These are phyloP conservation scores for Tauraco erythrolophus DNA, from an alignment of 2,113 vertebrate genomes.

Conservation along the genomic window DNA sequence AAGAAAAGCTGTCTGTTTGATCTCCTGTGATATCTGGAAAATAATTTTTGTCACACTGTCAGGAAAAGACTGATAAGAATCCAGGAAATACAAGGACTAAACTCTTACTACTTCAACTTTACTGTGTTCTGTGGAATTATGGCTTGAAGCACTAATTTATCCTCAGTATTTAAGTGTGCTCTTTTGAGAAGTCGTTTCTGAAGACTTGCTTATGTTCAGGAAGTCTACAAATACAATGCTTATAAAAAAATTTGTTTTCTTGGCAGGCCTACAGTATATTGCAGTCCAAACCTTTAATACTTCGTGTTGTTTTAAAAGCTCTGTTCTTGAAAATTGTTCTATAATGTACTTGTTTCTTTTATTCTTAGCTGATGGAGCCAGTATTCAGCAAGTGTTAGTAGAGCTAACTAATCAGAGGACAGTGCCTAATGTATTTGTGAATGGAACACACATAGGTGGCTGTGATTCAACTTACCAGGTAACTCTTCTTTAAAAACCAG, in stretches of 20 bases:
- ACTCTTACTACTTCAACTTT: background rate
- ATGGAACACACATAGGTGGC: conserved; percentile 92
- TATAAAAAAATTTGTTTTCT: background rate
- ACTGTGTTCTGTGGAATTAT: background rate
- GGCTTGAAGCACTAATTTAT: background rate
- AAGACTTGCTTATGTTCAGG: background rate
- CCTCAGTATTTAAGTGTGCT: background rate
- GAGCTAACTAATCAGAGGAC: conserved; percentile 93
- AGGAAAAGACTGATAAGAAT: background rate
- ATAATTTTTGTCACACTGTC: background rate
- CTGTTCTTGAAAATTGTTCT: background rate
- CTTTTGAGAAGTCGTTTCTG: background rate
- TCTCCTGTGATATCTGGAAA: background rate
- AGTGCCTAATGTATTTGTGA: conserved; percentile 94
- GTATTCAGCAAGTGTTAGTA: conserved; percentile 86
- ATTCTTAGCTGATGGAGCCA: conserved; percentile 84
- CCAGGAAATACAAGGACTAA: background rate
- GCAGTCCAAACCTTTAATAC: background rate
- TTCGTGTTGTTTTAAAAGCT: background rate
- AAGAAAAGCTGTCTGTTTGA: background rate
- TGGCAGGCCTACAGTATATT: background rate
- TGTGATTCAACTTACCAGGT: conserved; percentile 91
- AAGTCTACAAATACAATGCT: background rate
- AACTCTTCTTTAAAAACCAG: conserved; percentile 10
- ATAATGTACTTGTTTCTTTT: background rate